These are phyloP conservation scores for Ophion obscuratus DNA, from an alignment of 2,888 invertebrate species.

Conservation along the genomic window DNA sequence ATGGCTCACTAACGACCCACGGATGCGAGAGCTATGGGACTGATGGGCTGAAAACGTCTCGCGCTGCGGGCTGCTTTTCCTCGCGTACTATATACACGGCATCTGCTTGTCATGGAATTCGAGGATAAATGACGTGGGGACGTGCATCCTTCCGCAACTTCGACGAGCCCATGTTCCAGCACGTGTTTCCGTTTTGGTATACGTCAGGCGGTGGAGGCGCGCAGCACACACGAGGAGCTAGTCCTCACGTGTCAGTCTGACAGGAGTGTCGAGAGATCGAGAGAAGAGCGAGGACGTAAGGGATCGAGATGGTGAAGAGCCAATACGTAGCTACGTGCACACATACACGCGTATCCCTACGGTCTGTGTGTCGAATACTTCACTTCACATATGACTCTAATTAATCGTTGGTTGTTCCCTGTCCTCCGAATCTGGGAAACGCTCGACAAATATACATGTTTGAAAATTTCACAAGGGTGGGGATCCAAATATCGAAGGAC, in stretches of 20 bases:
- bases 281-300: slow-evolving; percentile 4
- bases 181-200: slow-evolving; percentile 59
- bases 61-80: slow-evolving; percentile 27
- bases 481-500: too few relatives aligned
- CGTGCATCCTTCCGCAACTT: slow-evolving; percentile 66
- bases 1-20: slow-evolving; percentile 76
- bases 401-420: slow-evolving; percentile 48
- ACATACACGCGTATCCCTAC: neutral
- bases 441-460: slow-evolving; percentile 10
- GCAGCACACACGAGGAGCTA: slow-evolving; percentile 1
- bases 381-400: slow-evolving; percentile 35
- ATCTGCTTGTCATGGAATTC: slow-evolving; percentile 66
- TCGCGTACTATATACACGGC: slow-evolving; percentile 17
- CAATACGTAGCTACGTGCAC: neutral
- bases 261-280: slow-evolving; percentile 25
- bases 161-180: slow-evolving; percentile 48
- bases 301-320: slow-evolving; percentile 24
- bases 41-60: slow-evolving; percentile 35
- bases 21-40: slow-evolving; percentile 66
- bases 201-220: neutral
- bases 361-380: slow-evolving; percentile 6
- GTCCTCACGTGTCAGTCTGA: slow-evolving; percentile 35
- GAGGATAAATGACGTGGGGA: slow-evolving; percentile 66
- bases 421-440: slow-evolving; percentile 7
- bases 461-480: too few relatives aligned